A percentile compares a stretch with the other conserved stretches of the same genome.
phyloP scores from a whole-genome alignment of 2,797 vertebrate species.

The Apogon talboti region DNA sequence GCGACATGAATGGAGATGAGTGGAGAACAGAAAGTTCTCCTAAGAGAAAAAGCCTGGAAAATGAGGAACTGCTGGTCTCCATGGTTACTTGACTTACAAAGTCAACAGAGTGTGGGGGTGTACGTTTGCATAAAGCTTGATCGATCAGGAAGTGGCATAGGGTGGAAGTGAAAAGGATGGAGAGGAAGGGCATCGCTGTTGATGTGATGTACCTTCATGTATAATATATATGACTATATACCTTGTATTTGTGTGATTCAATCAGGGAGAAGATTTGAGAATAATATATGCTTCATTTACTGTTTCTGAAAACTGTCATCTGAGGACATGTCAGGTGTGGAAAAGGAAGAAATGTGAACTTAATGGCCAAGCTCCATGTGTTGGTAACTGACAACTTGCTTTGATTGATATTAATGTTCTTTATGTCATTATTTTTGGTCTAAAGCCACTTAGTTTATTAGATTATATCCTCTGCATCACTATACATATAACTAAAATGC shows the following conservation, averaged over 20 bases:
- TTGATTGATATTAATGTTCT: no score
- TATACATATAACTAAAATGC: no score
- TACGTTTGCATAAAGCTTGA: conserved; percentile 40
- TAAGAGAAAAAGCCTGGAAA: conserved; percentile 32
- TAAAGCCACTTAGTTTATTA: no score
- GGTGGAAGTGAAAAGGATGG: background rate
- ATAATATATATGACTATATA: background rate
- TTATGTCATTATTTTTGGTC: no score
- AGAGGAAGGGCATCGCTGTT: background rate
- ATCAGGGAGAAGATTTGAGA: background rate
- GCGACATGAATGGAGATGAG: conserved; percentile 36
- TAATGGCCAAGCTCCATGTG: no score
- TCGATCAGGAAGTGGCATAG: conserved; percentile 27
- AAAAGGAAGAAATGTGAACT: no score
- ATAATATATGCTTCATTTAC: background rate
- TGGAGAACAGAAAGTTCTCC: conserved; percentile 48
- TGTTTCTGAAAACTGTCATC: background rate
- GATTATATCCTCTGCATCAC: no score
- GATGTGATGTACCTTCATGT: background rate
- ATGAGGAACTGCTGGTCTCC: conserved; percentile 56
- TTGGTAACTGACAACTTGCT: no score
- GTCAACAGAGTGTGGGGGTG: conserved; percentile 33
- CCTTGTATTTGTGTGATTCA: background rate
- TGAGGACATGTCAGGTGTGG: no score
- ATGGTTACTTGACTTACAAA: conserved; percentile 56